phyloP scores from a whole-genome alignment of 2,888 invertebrate genomes.

The Synergus laeviventris region DNA sequence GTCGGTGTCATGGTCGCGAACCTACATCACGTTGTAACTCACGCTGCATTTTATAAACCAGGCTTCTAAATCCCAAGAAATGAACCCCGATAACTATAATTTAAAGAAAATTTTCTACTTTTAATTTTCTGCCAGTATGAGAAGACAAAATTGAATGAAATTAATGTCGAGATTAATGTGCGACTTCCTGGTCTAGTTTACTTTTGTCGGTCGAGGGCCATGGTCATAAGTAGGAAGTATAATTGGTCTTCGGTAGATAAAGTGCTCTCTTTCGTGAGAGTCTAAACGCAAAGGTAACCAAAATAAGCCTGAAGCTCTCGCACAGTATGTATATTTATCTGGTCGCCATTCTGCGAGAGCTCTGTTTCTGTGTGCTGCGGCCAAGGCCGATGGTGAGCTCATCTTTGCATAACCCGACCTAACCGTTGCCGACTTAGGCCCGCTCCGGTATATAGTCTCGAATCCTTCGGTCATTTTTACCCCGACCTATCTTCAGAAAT shows the following conservation, averaged over 20 bases:
- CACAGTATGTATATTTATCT: slow-evolving; percentile 58
- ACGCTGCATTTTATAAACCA: slow-evolving; percentile 43
- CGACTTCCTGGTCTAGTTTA: not conserved
- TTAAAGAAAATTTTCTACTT: too few species aligned
- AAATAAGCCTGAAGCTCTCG: not conserved
- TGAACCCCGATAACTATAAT: too few species aligned
- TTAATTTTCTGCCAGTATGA: too few species aligned
- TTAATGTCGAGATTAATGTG: not conserved
- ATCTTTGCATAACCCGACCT: slow-evolving; percentile 64
- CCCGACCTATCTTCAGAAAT: slow-evolving; percentile 27
- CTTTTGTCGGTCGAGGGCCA: not conserved
- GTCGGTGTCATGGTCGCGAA: slow-evolving; percentile 63
- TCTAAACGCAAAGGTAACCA: not conserved
- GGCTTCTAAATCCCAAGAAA: not conserved
- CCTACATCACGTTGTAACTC: slow-evolving; percentile 58
- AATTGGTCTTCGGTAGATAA: not conserved
- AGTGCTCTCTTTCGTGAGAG: slow-evolving; percentile 6
- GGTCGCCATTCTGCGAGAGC: slow-evolving; percentile 42
- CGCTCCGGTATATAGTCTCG: slow-evolving; percentile 44
- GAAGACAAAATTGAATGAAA: too few species aligned
- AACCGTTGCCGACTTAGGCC: slow-evolving; percentile 62
- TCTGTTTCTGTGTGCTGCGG: slow-evolving; percentile 48
- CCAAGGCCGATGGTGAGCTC: slow-evolving; percentile 62
- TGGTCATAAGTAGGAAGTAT: not conserved
- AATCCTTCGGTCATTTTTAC: slow-evolving; percentile 46